Evolutionary conservation across 2,888 invertebrate species (phyloP).

Genomic region (Nemotelus nigrinus): DNA sequence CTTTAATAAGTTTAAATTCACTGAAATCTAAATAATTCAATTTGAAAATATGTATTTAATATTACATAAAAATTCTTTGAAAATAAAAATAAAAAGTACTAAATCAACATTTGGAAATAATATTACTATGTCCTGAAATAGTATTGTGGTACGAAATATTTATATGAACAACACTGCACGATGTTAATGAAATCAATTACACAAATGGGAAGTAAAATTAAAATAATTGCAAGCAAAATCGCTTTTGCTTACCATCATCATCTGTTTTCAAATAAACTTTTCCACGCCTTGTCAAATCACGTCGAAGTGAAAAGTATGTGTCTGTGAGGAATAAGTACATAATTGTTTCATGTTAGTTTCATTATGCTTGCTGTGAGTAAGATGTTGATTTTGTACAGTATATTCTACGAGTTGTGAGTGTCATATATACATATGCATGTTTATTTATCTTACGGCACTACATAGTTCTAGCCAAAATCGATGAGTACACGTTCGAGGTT

Average conservation of each 20-base stretch:
- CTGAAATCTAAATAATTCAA: too few species aligned
- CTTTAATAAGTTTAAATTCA: not conserved
- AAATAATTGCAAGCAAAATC: slow-evolving; percentile 47
- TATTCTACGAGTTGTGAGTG: too few species aligned
- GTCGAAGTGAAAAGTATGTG: slow-evolving; percentile 80
- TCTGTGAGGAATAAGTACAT: slow-evolving; percentile 61
- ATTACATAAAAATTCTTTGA: not conserved
- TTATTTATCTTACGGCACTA: too few species aligned
- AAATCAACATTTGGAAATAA: not conserved
- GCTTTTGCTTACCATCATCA: slow-evolving; percentile 77
- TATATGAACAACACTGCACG: not conserved
- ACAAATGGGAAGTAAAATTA: slow-evolving; percentile 4
- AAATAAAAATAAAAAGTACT: not conserved
- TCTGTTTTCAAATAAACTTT: slow-evolving; percentile 86
- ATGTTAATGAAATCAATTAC: too few species aligned
- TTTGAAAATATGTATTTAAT: too few species aligned
- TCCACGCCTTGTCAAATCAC: slow-evolving; percentile 80
- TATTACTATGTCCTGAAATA: slow-evolving; percentile 1
- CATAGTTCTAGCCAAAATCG: too few species aligned
- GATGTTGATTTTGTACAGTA: too few species aligned
- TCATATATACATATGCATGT: too few species aligned
- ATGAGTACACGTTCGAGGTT: too few species aligned
- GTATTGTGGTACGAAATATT: not conserved
- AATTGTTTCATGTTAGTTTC: slow-evolving; percentile 24
- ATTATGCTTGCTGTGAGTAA: not conserved